phyloP scores from a whole-genome alignment of 2,113 vertebrate genomes.

The Hystrix cristata region DNA sequence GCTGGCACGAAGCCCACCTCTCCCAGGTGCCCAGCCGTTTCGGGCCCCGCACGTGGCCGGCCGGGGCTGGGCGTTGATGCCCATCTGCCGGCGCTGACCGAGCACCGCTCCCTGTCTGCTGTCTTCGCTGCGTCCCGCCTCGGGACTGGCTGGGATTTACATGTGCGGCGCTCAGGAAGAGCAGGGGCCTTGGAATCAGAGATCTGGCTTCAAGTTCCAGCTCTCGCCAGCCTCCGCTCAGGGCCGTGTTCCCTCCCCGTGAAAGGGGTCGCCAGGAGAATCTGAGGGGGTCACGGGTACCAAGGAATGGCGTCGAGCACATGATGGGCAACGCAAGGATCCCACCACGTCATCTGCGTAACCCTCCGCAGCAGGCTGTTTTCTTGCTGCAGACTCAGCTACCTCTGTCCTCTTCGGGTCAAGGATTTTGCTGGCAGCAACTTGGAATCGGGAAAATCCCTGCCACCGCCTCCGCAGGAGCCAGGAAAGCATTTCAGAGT shows the following conservation, averaged over 20 bases:
- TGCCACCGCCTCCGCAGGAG: background rate
- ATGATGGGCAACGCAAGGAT: background rate
- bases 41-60: fast-evolving
- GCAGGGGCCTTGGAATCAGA: background rate
- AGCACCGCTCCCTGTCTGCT: background rate
- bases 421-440: background rate
- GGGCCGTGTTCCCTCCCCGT: background rate
- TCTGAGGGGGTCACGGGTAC: background rate
- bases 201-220: background rate
- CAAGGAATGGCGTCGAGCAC: background rate
- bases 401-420: background rate
- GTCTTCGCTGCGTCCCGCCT: background rate
- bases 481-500: background rate
- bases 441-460: background rate
- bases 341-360: background rate
- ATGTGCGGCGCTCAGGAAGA: background rate
- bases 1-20: background rate
- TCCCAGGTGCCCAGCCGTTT: background rate
- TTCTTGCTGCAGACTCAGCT: background rate
- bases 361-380: background rate
- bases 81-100: background rate
- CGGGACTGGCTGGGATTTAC: background rate
- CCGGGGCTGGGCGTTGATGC: background rate
- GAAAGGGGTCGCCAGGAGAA: background rate
- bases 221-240: background rate